These are phyloP conservation scores for Xenotilapia caudafasciata DNA, from an alignment of 2,113 vertebrate genomes.

Conservation along the genomic window DNA sequence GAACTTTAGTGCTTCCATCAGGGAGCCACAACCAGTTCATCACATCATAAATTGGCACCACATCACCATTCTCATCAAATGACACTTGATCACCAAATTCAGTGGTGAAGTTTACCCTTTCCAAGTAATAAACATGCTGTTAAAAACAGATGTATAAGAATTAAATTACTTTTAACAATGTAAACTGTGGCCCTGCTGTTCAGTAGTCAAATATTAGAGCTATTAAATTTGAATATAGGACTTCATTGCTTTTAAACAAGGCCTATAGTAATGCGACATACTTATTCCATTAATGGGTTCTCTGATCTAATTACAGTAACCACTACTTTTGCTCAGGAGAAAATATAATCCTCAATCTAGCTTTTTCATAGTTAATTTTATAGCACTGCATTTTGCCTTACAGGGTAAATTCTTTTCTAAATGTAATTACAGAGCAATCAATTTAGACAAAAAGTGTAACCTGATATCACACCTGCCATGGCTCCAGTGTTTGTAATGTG, in stretches of 20 bases:
- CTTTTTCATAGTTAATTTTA: neutral
- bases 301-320: neutral
- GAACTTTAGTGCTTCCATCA: constrained; percentile 38
- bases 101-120: constrained; percentile 63
- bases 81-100: constrained; percentile 58
- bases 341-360: neutral
- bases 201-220: neutral
- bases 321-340: neutral
- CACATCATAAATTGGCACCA: constrained; percentile 63
- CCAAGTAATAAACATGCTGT: constrained; percentile 60
- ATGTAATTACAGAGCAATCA: neutral
- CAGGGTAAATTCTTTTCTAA: neutral
- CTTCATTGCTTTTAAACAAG: neutral
- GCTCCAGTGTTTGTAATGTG: neutral
- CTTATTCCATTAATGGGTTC: neutral
- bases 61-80: constrained; percentile 67
- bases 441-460: neutral
- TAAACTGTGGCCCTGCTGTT: neutral
- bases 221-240: neutral
- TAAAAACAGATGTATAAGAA: neutral
- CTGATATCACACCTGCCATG: neutral
- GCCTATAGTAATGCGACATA: neutral
- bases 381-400: neutral
- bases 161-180: neutral
- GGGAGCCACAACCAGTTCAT: constrained; percentile 53